Conservation (phyloP, 2,888 invertebrate species). For the Spialia ferax region DNA sequence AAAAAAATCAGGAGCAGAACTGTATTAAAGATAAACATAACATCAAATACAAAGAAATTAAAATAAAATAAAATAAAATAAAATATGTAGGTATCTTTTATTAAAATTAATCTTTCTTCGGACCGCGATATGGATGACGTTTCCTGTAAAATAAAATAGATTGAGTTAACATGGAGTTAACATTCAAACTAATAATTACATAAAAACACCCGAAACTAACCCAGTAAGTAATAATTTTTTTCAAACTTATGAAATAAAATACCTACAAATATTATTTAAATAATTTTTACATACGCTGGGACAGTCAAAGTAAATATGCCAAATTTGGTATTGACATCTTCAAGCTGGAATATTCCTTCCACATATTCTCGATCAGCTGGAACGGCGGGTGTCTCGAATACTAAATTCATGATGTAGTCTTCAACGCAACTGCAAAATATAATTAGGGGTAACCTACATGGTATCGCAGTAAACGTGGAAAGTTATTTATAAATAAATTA, state of each 20-base stretch:
- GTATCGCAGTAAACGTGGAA: background rate
- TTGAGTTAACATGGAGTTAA: background rate
- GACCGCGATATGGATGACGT: constrained; percentile 42
- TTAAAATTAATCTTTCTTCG: constrained; percentile 45
- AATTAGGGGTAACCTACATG: background rate
- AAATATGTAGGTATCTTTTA: too few species aligned
- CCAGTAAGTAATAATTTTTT: too few species aligned
- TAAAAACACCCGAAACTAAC: background rate
- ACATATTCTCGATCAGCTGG: constrained; percentile 73
- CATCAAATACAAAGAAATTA: too few species aligned
- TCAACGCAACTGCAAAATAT: constrained; percentile 72
- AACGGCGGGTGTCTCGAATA: constrained; percentile 77
- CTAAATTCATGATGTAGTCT: constrained; percentile 80
- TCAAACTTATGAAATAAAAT: background rate
- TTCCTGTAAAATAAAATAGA: constrained; percentile 45
- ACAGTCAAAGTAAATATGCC: constrained; percentile 78
- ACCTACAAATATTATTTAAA: background rate
- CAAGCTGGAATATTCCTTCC: constrained; percentile 70
- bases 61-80: too few species aligned
- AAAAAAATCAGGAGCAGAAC: too few species aligned
- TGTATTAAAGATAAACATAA: too few species aligned
- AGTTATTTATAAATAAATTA: background rate
- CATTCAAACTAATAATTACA: background rate
- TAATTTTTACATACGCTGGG: constrained; percentile 64
- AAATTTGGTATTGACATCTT: constrained; percentile 77